Base-by-base conservation (phyloP, 2,797 vertebrate species). In the Picus viridis region DNA sequence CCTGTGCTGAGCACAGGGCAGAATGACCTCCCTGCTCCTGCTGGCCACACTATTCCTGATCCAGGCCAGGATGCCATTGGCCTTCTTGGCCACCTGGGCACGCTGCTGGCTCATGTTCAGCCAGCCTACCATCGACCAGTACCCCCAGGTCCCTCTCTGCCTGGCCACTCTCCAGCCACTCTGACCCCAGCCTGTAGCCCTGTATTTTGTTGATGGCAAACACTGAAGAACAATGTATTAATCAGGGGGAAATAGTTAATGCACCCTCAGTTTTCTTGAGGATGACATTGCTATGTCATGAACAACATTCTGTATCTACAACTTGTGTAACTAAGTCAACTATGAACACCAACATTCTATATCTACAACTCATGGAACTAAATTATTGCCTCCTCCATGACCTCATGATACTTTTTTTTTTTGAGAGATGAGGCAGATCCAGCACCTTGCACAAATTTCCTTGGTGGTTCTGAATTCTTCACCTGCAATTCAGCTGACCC, bases 361-460 rank as follows among this genome's bases (percentile, higher is more conserved):
- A 58, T n/a, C 51, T 74, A 54, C 34, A 72, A 83, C 23, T 47
- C 67, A 49, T 39, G 29, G n/a, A 86, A 73, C 43, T 45, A 73
- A 88, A 76, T 61, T 61, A 63, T 43, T 87, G 84, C 63, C 64
- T 90, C 39, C 73, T 51, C 53, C 57, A 64, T 61, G 76, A 86
- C 83, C 82, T 94, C 84, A 92, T 34, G 87, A 75, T 29, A 64
- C 34, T 90, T 90, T 22, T 87, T 83, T 22, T 87, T 83, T 69
- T 36, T 79, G 19, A 91, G 81, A 93, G 91, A 72, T 83, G 36
- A 36, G 71, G 41, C 63, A 71, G 68, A 74, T 57, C 43, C 68
- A 67, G 16, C 41, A 45, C 36, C 53, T 75, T 81, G 39, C 62
- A 69, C 17, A 83, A 81, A 87, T 81, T 49, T 29, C 63, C n/a